phyloP scores from a whole-genome alignment of 2,113 vertebrate genomes.

The Uropsilus gracilis region DNA sequence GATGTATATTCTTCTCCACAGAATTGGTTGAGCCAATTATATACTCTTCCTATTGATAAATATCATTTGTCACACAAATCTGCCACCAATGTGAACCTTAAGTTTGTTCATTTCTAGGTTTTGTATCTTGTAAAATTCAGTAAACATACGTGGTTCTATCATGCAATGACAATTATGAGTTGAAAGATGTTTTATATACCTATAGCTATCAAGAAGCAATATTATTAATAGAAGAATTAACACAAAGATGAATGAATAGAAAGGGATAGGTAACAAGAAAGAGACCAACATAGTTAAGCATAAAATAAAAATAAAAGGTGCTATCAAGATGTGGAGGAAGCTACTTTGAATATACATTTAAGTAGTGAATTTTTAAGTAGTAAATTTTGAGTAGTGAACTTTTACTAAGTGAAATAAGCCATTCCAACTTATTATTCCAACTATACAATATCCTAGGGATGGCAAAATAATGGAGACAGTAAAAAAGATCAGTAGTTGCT shows the following conservation, averaged over 20 bases:
- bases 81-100: background rate
- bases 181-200: background rate
- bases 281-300: background rate
- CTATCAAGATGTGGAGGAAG: too few relatives aligned
- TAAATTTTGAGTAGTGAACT: too few relatives aligned
- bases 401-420: too few relatives aligned
- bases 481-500: too few relatives aligned
- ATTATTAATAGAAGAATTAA: background rate
- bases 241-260: background rate
- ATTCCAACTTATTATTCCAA: too few relatives aligned
- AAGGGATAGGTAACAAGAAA: background rate
- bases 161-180: background rate
- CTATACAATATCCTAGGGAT: too few relatives aligned
- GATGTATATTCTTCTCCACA: background rate
- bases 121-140: background rate
- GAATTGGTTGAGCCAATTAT: background rate
- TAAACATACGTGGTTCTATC: background rate
- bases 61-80: background rate
- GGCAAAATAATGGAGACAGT: too few relatives aligned
- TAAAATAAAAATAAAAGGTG: too few relatives aligned
- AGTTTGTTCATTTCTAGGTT: background rate
- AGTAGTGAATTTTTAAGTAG: too few relatives aligned
- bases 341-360: too few relatives aligned
- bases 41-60: background rate
- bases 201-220: background rate